Percentiles rank a stretch among this genome's conserved stretches.
phyloP scores from a whole-genome alignment of 2,113 vertebrate genomes.

The Campylorhamphus procurvoides region DNA sequence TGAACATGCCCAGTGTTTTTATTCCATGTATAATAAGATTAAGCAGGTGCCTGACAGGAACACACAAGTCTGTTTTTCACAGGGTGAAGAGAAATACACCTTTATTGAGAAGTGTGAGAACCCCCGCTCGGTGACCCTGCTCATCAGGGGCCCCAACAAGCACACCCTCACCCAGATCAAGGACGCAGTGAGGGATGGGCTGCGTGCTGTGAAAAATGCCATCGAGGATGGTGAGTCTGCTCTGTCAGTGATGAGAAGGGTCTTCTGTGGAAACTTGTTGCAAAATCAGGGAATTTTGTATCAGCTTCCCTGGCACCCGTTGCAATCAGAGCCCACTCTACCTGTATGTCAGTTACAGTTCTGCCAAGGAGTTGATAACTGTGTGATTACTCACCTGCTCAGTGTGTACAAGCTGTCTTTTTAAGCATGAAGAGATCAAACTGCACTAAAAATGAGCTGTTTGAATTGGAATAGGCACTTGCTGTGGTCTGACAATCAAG shows the following conservation, averaged over 20 bases:
- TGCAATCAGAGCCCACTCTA: constrained; percentile 25
- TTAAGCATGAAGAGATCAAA: background rate
- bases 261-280: background rate
- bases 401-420: too few relatives aligned
- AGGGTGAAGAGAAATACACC: constrained; percentile 98
- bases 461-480: background rate
- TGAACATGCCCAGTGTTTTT: rapidly evolving
- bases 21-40: rapidly evolving
- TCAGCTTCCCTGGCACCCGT: background rate
- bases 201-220: constrained; percentile 96
- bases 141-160: constrained; percentile 95
- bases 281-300: constrained; percentile 15
- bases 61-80: rapidly evolving
- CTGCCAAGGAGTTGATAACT: background rate
- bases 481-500: background rate
- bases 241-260: background rate
- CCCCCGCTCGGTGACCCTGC: constrained; percentile 92
- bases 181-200: constrained; percentile 92
- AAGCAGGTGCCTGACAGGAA: background rate
- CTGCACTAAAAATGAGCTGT: background rate
- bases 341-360: background rate
- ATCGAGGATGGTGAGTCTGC: constrained; percentile 89
- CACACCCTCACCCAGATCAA: constrained; percentile 96
- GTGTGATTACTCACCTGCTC: background rate
- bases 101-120: constrained; percentile 95